Conservation (phyloP, 2,113 vertebrate species). For the Bostrychus sinensis region DNA sequence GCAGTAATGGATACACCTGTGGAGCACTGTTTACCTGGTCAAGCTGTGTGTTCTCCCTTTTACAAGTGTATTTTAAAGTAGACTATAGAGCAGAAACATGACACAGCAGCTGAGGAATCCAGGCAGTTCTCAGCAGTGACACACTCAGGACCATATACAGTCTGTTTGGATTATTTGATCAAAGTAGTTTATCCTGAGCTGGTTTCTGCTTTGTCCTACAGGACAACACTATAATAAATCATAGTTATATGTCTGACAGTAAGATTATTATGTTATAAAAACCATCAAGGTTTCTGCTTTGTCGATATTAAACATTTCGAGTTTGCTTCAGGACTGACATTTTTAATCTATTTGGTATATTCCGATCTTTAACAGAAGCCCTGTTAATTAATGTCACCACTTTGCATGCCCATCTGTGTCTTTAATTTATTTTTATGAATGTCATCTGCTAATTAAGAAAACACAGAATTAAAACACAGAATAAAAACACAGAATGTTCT, state of each 20-base stretch:
- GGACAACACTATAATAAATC: not conserved
- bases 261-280: no score
- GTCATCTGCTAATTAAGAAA: no score
- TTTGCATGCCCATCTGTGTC: no score
- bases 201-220: constrained; percentile 2
- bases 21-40: constrained; percentile 50
- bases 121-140: constrained; percentile 2
- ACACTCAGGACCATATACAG: constrained; percentile 7
- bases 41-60: constrained; percentile 26
- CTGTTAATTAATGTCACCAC: no score
- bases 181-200: constrained; percentile 6
- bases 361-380: no score
- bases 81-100: constrained; percentile 11
- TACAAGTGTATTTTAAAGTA: not conserved
- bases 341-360: no score
- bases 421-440: no score
- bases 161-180: constrained; percentile 12
- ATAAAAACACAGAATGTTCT: no score
- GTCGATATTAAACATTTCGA: no score
- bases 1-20: constrained; percentile 58
- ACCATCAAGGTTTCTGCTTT: no score
- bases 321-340: no score
- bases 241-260: not conserved
- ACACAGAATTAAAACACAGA: no score
- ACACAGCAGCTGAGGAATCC: constrained; percentile 21